Evolutionary conservation across 37 sponge, comb jelly and placozoan genomes (phyloP).

Genomic region (Hexactinellida sp.): DNA sequence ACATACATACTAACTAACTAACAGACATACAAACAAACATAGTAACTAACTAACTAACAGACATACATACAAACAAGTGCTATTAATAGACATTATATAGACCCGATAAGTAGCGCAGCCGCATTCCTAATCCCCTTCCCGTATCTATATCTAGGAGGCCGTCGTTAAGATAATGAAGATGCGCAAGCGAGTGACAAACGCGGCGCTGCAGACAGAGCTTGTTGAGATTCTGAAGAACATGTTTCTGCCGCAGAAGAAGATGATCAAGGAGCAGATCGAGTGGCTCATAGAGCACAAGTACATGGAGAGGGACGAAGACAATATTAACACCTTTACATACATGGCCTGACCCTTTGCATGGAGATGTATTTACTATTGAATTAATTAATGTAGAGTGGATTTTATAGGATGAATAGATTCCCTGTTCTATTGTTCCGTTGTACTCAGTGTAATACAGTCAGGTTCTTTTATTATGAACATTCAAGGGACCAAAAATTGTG

Average conservation of each 20-base stretch:
- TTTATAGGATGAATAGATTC: too few relatives aligned
- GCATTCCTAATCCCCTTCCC: too few relatives aligned
- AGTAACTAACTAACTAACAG: not conserved
- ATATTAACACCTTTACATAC: constrained; percentile 65
- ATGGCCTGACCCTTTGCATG: constrained; percentile 38
- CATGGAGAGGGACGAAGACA: constrained; percentile 78
- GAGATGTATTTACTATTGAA: too few relatives aligned
- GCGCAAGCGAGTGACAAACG: constrained; percentile 61
- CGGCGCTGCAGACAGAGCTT: constrained; percentile 80
- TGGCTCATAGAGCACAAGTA: constrained; percentile 86
- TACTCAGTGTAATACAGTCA: too few relatives aligned
- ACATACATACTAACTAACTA: too few relatives aligned
- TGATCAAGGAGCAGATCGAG: constrained; percentile 94
- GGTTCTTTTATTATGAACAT: too few relatives aligned
- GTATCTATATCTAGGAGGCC: constrained; percentile 45
- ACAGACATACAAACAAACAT: not conserved
- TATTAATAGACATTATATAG: not conserved
- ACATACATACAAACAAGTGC: not conserved
- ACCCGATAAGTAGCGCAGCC: too few relatives aligned
- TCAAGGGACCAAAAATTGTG: too few relatives aligned
- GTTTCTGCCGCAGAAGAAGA: constrained; percentile 87
- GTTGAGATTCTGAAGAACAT: constrained; percentile 91
- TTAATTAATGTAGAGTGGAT: too few relatives aligned
- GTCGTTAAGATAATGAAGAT: constrained; percentile 93
- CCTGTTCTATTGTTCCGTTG: too few relatives aligned